phyloP scores from a whole-genome alignment of 2,888 invertebrate genomes.

The Ophraella communa region DNA sequence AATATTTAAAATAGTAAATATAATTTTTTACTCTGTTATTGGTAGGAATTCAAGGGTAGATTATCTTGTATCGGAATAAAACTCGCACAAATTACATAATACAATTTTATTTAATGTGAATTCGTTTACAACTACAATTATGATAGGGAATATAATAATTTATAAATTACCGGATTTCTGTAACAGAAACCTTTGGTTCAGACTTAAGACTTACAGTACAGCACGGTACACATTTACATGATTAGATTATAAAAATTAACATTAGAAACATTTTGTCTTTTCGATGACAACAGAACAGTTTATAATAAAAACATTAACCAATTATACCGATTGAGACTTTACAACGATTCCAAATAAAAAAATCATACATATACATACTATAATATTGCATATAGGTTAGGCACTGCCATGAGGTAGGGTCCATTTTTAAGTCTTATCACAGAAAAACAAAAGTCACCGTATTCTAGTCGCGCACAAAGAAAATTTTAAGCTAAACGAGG shows the following conservation, averaged over 20 bases:
- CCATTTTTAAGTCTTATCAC: conserved; percentile 57
- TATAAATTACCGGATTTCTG: conserved; percentile 47
- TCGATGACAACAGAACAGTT: conserved; percentile 29
- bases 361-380: conserved; percentile 21
- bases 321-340: conserved; percentile 15
- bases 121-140: conserved; percentile 49
- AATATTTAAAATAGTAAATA: too few species aligned
- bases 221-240: conserved; percentile 48
- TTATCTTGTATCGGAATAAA: neutral
- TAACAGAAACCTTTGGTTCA: conserved; percentile 50
- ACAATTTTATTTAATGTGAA: conserved; percentile 28
- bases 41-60: too few species aligned
- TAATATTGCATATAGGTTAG: conserved; percentile 58
- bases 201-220: conserved; percentile 58
- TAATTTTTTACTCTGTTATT: too few species aligned
- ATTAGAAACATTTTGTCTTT: conserved; percentile 46
- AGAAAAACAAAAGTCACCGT: conserved; percentile 54
- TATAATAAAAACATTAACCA: conserved; percentile 25
- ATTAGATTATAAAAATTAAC: conserved; percentile 50
- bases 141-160: conserved; percentile 58
- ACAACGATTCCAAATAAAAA: conserved; percentile 21
- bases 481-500: conserved; percentile 39
- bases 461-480: conserved; percentile 27
- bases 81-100: neutral
- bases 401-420: conserved; percentile 61